These are phyloP conservation scores for Phorcus lineatus DNA, from an alignment of 2,888 invertebrate genomes.

Conservation along the genomic window DNA sequence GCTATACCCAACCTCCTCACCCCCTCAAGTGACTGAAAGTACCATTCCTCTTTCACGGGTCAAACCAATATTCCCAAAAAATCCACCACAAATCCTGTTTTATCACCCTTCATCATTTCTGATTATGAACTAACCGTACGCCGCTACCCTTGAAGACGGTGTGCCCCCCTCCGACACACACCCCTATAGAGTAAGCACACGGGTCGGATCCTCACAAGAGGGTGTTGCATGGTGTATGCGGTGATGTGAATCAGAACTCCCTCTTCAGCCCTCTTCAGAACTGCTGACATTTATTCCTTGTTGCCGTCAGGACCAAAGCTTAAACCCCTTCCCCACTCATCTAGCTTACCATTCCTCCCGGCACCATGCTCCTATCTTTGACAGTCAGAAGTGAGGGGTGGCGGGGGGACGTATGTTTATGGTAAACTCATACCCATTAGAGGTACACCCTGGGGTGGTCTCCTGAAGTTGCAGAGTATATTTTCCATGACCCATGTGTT, in stretches of 20 bases:
- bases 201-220: too few relatives aligned
- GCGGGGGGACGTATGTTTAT: constrained; percentile 17
- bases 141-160: background rate
- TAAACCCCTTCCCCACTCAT: background rate
- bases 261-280: background rate
- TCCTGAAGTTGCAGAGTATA: background rate
- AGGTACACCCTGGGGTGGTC: background rate
- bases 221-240: background rate
- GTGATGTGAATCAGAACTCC: background rate
- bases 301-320: constrained; percentile 3
- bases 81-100: constrained; percentile 7
- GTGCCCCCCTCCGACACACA: background rate
- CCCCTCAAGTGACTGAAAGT: background rate
- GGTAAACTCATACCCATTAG: constrained; percentile 3
- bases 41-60: background rate
- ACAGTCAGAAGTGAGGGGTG: background rate
- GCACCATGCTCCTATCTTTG: background rate
- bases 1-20: background rate
- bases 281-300: constrained; percentile 17
- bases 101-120: background rate
- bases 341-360: background rate
- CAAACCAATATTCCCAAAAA: constrained; percentile 4
- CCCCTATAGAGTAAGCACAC: background rate
- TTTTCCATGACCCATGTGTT: constrained; percentile 18
- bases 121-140: background rate